Base-by-base conservation (phyloP, 2,888 invertebrate genomes). In the Euzophera pinguis region DNA sequence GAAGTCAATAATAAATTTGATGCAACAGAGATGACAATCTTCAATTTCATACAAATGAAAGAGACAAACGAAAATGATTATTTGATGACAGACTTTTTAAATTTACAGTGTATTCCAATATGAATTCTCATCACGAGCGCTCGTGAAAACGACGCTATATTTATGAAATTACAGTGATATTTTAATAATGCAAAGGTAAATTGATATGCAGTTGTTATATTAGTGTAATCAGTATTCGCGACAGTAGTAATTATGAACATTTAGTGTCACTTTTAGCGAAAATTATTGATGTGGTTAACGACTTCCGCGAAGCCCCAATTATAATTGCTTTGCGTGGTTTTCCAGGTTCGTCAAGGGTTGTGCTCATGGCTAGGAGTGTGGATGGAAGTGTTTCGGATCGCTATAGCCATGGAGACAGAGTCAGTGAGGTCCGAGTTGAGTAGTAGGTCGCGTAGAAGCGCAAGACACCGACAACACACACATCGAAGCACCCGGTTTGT, bases 381-480 rank as follows among this genome's bases (percentile, higher is more conserved):
- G 61, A n/a, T n/a, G n/a, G n/a, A n/a, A 60, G 59, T 49, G 55
- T 63, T 14, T 55, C 60, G 64, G 67, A 64, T 65, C 59, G 58
- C 54, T 68, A 58, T 53, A 66, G 82, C 89, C 81, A 97, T 97
- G 97, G 98, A 98, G 92, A 97, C 96, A 71, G 98, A 98, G 91
- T 97, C 97, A 69, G 95, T 98, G 71, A 94, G 97, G 78, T 98
- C 98, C 53, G 97, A 97, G 89, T 93, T 96, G 75, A 97, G 97
- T 87, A 94, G 96, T 75, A 94, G 96, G 74, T 94, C 94, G 50
- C 91, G 94, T 79, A 92, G 94, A 57, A 94, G 94, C 62, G 92
- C 94, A 38, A 92, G 94, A 65, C 89, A 90, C 62, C 75, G 92
- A 57, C 91, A 91, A 64, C 92, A 92, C 69, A 92, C 93, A 29